These are phyloP conservation scores for Himalopsyche phryganea DNA, from an alignment of 1,140 invertebrate species.

Conservation along the genomic window DNA sequence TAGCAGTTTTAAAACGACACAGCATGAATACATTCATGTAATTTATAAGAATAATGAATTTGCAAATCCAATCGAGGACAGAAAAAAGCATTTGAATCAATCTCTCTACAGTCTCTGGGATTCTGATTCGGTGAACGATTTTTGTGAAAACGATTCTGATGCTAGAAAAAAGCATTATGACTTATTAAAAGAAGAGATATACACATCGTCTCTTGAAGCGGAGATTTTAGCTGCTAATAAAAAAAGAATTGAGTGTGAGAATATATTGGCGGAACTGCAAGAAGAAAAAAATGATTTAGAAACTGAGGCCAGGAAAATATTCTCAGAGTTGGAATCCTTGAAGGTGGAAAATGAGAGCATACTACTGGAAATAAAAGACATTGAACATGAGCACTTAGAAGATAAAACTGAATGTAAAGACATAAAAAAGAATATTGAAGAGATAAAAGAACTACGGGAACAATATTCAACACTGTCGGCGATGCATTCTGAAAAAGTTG, in stretches of 20 bases:
- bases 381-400: conserved; percentile 2
- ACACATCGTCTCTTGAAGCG: background rate
- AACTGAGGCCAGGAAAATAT: background rate
- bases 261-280: conserved; percentile 4
- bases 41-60: conserved; percentile 11
- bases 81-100: background rate
- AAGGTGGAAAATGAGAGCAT: background rate
- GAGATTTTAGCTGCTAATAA: background rate
- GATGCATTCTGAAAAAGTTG: background rate
- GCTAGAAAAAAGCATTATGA: conserved; percentile 11
- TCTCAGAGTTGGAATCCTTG: background rate
- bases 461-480: conserved; percentile 15
- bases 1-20: background rate
- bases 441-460: conserved; percentile 19
- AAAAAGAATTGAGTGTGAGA: conserved; percentile 1
- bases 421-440: conserved; percentile 3
- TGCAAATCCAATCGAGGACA: conserved; percentile 8
- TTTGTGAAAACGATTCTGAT: conserved; percentile 5
- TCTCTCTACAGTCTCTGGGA: background rate
- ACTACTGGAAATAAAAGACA: background rate
- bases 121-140: conserved; percentile 1
- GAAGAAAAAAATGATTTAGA: conserved; percentile 3
- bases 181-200: conserved; percentile 13
- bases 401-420: conserved; percentile 4
- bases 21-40: conserved; percentile 10